Evolutionary conservation across 1,140 invertebrate genomes (phyloP).

Genomic region (Habropoda laboriosa): DNA sequence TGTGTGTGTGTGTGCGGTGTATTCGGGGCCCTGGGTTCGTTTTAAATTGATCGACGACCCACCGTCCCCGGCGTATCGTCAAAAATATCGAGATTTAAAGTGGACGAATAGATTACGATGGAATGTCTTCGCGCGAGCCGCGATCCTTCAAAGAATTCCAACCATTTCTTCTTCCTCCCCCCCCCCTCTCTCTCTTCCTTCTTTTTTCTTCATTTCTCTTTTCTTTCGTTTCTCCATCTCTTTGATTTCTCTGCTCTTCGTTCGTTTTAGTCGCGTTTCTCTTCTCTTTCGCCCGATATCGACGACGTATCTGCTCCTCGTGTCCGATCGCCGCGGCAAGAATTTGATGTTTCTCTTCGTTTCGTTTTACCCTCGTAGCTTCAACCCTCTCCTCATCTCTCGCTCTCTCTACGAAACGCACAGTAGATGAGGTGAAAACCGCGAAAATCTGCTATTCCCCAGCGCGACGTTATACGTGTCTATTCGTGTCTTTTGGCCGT

Average conservation of each 20-base stretch:
- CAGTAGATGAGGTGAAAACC: no score
- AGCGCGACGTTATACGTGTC: no score
- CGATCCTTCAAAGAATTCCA: slow-evolving; percentile 53
- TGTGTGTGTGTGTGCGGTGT: no score
- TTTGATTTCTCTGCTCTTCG: not conserved
- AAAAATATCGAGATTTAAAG: slow-evolving; percentile 55
- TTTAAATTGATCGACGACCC: slow-evolving; percentile 59
- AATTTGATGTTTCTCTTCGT: slow-evolving; percentile 41
- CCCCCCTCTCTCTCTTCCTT: not conserved
- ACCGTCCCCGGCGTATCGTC: slow-evolving; percentile 40
- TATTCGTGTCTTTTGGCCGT: no score
- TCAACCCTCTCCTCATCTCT: no score
- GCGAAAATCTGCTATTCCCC: no score
- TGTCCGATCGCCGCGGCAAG: slow-evolving; percentile 35
- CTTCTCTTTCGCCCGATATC: slow-evolving; percentile 16
- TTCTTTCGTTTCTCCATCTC: not conserved
- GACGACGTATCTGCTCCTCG: slow-evolving; percentile 44
- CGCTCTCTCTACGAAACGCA: no score
- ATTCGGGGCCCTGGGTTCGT: slow-evolving; percentile 7
- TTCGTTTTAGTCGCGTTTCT: not conserved
- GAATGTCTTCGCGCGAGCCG: slow-evolving; percentile 42
- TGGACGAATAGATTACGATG: slow-evolving; percentile 53
- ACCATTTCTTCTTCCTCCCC: slow-evolving; percentile 24
- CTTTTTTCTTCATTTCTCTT: not conserved
- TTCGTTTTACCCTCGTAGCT: slow-evolving; percentile 13